Percentiles rank a stretch among this genome's conserved stretches.
Conservation (phyloP, 2,888 invertebrate species). For the Nephrotoma appendiculata region DNA sequence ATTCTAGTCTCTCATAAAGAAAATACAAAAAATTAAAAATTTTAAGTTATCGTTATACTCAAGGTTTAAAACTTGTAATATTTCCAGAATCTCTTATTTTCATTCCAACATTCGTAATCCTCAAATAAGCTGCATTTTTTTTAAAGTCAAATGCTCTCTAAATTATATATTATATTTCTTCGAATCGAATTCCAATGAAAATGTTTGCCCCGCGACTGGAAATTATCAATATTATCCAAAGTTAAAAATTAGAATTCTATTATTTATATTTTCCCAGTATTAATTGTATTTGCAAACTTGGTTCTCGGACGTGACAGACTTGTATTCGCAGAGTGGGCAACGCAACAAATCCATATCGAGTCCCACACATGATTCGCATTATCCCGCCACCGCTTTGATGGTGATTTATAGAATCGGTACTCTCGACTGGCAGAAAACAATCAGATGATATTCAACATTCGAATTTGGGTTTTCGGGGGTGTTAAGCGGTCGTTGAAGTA, state of each 20-base stretch:
- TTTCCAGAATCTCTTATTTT: not conserved
- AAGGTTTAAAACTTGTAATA: not conserved
- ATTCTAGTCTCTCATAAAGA: not conserved
- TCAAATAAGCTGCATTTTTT: not conserved
- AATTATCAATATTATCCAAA: not conserved
- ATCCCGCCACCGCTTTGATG: constrained; percentile 46
- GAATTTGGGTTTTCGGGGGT: too few relatives aligned
- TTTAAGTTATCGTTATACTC: not conserved
- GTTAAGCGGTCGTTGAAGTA: too few relatives aligned
- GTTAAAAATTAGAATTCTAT: not conserved
- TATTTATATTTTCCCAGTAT: not conserved
- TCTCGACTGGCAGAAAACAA: too few relatives aligned
- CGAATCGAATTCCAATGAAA: too few relatives aligned
- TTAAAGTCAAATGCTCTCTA: not conserved
- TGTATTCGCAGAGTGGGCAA: constrained; percentile 43
- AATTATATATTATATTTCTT: not conserved
- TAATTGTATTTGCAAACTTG: not conserved
- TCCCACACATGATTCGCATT: constrained; percentile 57
- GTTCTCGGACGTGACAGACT: constrained; percentile 38
- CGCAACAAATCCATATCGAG: constrained; percentile 40
- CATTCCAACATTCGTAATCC: not conserved
- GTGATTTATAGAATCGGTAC: too few relatives aligned
- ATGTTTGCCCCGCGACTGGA: not conserved
- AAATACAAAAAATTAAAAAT: not conserved
- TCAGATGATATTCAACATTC: too few relatives aligned